Base-by-base conservation (phyloP, 2,888 invertebrate genomes). In the Melieria omissa region DNA sequence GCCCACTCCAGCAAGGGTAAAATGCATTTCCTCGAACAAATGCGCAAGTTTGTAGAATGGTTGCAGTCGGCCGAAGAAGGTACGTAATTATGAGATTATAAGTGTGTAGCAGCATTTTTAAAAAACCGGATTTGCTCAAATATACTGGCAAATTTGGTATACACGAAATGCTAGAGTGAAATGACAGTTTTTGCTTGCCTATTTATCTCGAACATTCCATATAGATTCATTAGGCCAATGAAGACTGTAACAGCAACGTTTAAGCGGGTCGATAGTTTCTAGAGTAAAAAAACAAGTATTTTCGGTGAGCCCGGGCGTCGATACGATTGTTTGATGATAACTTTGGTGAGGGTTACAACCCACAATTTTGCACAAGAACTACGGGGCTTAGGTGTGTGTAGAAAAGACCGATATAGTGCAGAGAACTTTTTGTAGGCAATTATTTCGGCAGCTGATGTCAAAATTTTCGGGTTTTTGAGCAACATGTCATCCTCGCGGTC, bases 31-130 rank as follows among this genome's bases (percentile, higher is more conserved):
- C 92, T 98, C 81, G 97, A 97, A 85, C 98, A 98, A 90, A 98
- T 97, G 96, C 96, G 96, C 89, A 95, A 95, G 89, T 98, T 98
- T 86, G 92, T 98, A 68, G 98, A 98, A 88, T 98, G 98, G 98
- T 90, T 98, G 77, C 95, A 98, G 88, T 97, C 93, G 88, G 98
- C 98, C 73, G 98, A 98, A 88, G 97, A 98, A 86, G 91, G 91
- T 91, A 74, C 66, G 82, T 65, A 44, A 9, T 64, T 60, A 9
- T 55, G 29, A 58, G n/a, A 42, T 44, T 47, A 65, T 60, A 41
- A 57, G 16, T 67, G 8, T 60, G 10, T 10, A 9, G 42, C 3
- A 12, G 29, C 9, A 42, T 16, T 14, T 12, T 65, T 10, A 12
- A 10, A 54, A 10, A 54, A 44, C 29, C 29, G 47, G 1, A 7